Percentiles rank a stretch among this genome's conserved stretches.
Evolutionary conservation across 2,113 vertebrate genomes (phyloP).

Genomic region (Podarcis muralis): DNA sequence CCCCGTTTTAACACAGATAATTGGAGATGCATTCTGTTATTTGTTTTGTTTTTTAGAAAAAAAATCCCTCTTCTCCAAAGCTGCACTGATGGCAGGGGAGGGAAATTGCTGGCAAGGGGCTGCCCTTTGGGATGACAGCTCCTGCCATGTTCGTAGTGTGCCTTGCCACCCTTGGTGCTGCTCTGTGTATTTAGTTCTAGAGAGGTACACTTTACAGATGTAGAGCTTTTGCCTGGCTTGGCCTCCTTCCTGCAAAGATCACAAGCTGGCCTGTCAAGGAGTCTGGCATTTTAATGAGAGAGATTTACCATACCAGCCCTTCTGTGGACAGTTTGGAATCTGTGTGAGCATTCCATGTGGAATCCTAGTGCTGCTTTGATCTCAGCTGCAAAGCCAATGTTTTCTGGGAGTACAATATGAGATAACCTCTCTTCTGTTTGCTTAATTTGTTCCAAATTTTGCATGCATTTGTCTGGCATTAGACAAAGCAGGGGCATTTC

Average conservation of each 20-base stretch:
- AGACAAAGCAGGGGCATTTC: not conserved
- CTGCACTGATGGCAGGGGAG: not conserved
- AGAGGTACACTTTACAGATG: not conserved
- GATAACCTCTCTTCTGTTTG: not conserved
- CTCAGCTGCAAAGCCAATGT: not conserved
- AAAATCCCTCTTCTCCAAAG: not conserved
- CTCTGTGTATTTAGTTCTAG: not conserved
- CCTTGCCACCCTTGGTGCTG: not conserved
- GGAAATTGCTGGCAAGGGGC: not conserved
- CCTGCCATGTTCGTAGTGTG: not conserved
- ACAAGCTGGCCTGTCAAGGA: conserved; percentile 3
- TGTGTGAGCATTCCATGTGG: not conserved
- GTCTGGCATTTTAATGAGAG: conserved; percentile 14
- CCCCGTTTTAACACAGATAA: not conserved
- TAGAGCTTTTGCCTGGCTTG: not conserved
- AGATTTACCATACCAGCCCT: conserved; percentile 6
- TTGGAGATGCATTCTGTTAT: not conserved
- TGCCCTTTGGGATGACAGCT: not conserved
- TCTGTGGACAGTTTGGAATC: not conserved
- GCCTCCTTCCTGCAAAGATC: conserved; percentile 5
- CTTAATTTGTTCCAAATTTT: not conserved
- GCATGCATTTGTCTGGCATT: not conserved
- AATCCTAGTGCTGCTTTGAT: not conserved
- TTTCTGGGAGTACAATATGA: not conserved
- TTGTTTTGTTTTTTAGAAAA: not conserved